phyloP scores from a whole-genome alignment of 2,888 invertebrate genomes.

The Lottia scabra region DNA sequence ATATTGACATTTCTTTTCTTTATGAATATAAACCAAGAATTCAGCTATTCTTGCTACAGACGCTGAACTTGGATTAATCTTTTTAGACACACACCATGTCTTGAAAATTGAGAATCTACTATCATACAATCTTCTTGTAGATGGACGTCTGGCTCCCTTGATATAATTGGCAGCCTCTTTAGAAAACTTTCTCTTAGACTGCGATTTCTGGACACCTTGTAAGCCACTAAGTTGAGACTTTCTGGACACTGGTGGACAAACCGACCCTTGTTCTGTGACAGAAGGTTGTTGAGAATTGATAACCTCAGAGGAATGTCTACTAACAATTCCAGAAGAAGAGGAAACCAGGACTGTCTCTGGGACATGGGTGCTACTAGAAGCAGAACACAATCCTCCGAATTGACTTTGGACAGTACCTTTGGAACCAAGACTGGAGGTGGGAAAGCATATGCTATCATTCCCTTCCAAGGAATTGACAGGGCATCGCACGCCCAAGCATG shows the following conservation, averaged over 20 bases:
- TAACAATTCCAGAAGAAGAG: neutral
- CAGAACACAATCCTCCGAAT: neutral
- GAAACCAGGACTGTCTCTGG: neutral
- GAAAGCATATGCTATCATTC: neutral
- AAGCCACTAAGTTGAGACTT: neutral
- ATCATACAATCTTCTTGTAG: neutral
- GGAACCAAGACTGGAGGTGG: neutral
- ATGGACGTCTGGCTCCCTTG: neutral
- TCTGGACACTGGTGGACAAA: conserved; percentile 1
- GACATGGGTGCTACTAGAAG: neutral
- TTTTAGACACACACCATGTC: neutral
- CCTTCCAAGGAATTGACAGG: neutral
- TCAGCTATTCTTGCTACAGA: neutral
- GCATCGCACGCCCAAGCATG: neutral
- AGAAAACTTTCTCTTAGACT: neutral
- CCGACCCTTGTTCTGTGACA: neutral
- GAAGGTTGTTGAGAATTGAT: neutral
- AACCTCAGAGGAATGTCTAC: neutral
- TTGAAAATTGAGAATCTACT: neutral
- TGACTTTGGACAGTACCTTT: neutral
- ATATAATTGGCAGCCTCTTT: neutral
- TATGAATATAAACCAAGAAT: neutral
- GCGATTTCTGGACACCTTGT: neutral
- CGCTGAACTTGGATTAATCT: neutral
- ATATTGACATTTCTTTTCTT: neutral